Base-by-base conservation (phyloP, 2,888 invertebrate genomes). In the Protophormia terraenovae region DNA sequence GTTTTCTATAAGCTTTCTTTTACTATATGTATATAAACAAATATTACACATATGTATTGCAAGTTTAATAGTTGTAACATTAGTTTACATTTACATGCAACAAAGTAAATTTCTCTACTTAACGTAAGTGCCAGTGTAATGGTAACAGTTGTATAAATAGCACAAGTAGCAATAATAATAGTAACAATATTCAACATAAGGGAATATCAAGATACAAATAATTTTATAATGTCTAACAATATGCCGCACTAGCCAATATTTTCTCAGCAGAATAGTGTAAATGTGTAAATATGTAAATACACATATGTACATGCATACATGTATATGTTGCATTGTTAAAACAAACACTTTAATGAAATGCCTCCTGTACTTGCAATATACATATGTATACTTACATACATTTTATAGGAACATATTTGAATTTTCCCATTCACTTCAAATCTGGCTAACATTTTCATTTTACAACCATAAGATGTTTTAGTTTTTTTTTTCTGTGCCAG, bases 171-270 rank as follows among this genome's bases (percentile, higher is more conserved):
- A 53, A 53, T 8, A 53, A 24, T 45, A 14, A 24, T n/a, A 41
- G 14, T 41, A 41, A 41, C 41, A 4, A n/a, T 16, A 55, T 66
- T 7, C 27, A 66, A 66, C 84, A 77, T 58, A 79, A 82, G 62
- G 22, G 72, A 66, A 62, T 83, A 87, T 87, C 87, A 78, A 45
- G 80, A 87, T 81, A 85, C 72, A 86, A 88, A 89, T 89, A 90
- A 90, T 89, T 38, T 89, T 89, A 90, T 90, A 89, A 87, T 88
- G 86, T 87, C 89, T 89, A 87, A 87, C 87, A 86, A 12, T 35
- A 38, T 62, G 58, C 16, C 27, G 2, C 16, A 58, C 16, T 29
- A 16, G 3, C 5, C 38, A 62, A 62, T 14, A 10, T 38, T 35
- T 0, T 10, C 6, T 32, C 27, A 60, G 27, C 55, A 55, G 22